These are phyloP conservation scores for Rhipidura dahli DNA, from an alignment of 2,113 vertebrate species.

Conservation along the genomic window DNA sequence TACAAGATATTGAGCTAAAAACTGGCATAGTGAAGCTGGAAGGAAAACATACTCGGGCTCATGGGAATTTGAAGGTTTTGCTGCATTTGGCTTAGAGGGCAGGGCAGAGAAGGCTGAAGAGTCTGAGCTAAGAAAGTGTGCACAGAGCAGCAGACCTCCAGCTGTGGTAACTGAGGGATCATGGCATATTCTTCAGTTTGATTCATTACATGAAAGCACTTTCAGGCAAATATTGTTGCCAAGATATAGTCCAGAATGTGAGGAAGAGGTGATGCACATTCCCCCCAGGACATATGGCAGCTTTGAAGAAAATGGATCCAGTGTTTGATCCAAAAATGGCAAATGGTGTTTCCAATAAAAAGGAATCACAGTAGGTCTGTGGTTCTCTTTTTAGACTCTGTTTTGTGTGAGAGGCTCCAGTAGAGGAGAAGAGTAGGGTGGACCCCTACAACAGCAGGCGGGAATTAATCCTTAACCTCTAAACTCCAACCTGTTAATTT, in stretches of 20 bases:
- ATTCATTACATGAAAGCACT: background rate
- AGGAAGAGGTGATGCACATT: background rate
- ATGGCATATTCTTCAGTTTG: background rate
- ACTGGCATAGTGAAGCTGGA: background rate
- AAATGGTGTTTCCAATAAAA: background rate
- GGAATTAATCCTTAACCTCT: background rate
- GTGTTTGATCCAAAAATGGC: background rate
- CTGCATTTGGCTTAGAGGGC: background rate
- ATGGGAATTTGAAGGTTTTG: background rate
- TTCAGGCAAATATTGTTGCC: background rate
- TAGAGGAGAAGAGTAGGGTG: background rate
- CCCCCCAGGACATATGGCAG: rapidly evolving
- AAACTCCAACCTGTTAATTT: background rate
- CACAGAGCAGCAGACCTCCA: background rate
- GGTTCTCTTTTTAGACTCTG: background rate
- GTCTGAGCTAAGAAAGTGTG: background rate
- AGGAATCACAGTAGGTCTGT: background rate
- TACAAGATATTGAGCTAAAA: background rate
- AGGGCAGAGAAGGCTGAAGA: background rate
- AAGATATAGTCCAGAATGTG: background rate
- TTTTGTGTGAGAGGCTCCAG: background rate
- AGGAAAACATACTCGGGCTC: background rate
- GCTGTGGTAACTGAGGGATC: background rate
- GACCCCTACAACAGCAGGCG: background rate
- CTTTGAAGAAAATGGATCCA: background rate